These are phyloP conservation scores for Martes martes DNA, from an alignment of 2,113 vertebrate genomes.

Conservation along the genomic window DNA sequence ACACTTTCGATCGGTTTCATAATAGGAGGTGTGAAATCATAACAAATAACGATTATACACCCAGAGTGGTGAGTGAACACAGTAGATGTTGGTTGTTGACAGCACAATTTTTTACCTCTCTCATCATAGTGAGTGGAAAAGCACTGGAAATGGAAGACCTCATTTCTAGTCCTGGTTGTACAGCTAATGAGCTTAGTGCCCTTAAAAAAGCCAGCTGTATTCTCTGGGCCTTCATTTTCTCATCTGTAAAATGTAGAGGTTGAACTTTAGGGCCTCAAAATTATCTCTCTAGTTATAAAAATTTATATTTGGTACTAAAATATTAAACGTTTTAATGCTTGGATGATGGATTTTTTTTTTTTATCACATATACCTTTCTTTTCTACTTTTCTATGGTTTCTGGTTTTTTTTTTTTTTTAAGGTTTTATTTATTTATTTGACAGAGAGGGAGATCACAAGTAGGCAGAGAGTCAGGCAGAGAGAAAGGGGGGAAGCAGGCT, in stretches of 20 bases:
- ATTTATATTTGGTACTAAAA: slow-evolving; percentile 9
- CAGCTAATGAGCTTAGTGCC: background rate
- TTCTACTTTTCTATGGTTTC: background rate
- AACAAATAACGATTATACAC: background rate
- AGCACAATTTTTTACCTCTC: background rate
- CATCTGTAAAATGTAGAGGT: background rate
- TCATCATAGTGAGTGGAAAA: background rate
- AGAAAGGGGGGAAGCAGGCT: too few relatives aligned
- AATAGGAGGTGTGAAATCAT: background rate
- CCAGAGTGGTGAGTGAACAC: background rate
- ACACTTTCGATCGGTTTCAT: background rate
- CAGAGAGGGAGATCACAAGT: too few relatives aligned
- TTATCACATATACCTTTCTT: background rate
- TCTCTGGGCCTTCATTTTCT: background rate
- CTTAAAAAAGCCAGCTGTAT: background rate
- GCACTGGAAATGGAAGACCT: background rate
- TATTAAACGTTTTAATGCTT: slow-evolving; percentile 8
- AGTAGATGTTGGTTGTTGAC: background rate
- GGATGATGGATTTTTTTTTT: background rate
- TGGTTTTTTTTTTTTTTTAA: too few relatives aligned
- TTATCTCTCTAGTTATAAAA: background rate
- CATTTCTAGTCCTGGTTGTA: background rate
- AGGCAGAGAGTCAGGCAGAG: too few relatives aligned
- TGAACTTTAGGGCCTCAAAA: background rate
- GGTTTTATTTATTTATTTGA: too few relatives aligned